Base-by-base conservation (phyloP, 2,888 invertebrate genomes). In the Itoplectis maculator region DNA sequence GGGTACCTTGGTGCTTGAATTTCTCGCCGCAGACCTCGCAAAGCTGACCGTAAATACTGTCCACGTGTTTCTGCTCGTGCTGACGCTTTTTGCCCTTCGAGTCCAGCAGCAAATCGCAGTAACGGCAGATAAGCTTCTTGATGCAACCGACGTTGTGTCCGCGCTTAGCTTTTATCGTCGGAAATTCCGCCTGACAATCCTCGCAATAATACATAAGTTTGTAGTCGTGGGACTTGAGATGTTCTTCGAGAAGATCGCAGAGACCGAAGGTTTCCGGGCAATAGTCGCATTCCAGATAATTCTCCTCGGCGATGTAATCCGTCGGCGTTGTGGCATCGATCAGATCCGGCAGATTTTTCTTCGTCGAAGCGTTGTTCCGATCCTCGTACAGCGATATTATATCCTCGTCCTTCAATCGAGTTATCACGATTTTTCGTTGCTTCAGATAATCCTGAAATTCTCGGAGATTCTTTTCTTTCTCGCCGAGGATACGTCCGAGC, bases 31-130 rank as follows among this genome's bases (percentile, higher is more conserved):
- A 93, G 23, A 90, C 82, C 37, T 93, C 92, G 47, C 92, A 92
- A 6, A 93, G 73, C 61, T 93, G 92, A 0, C 92, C 92, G 51
- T 88, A 89, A 73, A 89, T 84, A 29, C 79, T 89, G 79, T 93
- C 92, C 23, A 91, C 90, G 78, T 93, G 92, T 69, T 92, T 92
- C 20, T 93, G 92, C 51, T 93, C 92, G 42, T 92, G 92, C 69
- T 92, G 92, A 2, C 92, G 86, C 59, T 93, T 93, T 42, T 92
- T 93, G 0, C 92, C 92, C 72, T 90, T 92, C 0, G 92, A 92
- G 23, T 92, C 92, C 8, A 92, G 81, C 51, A 91, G 79, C 8
- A 85, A 69, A 35, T 90, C 87, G 63, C 92, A 93, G 74, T 91
- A 92, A 79, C 87, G 89, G 78, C 92, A 93, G 37, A 91, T 81